These are phyloP conservation scores for Tridacna crocea DNA, from an alignment of 2,888 invertebrate species.

Conservation along the genomic window DNA sequence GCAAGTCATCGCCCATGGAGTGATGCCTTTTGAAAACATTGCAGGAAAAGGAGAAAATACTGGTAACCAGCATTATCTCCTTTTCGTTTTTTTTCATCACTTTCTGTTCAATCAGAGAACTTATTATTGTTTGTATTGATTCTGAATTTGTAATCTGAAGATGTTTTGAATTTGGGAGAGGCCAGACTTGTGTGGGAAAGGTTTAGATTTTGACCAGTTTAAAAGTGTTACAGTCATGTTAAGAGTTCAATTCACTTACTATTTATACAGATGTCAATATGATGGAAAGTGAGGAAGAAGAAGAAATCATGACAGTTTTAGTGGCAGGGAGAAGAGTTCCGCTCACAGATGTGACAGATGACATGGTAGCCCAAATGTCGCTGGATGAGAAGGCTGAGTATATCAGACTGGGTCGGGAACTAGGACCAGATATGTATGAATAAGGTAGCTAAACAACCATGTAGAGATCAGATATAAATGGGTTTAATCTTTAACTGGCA, in stretches of 20 bases:
- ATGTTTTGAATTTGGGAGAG: too few species aligned
- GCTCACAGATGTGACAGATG: constrained; percentile 93
- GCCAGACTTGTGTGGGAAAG: background rate
- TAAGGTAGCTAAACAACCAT: constrained; percentile 45
- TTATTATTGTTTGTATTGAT: background rate
- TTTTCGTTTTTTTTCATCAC: too few species aligned
- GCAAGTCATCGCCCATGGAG: too few species aligned
- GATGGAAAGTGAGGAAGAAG: constrained; percentile 85
- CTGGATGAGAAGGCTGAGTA: constrained; percentile 96
- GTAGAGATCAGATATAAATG: background rate
- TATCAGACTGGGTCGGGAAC: constrained; percentile 96
- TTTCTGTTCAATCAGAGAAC: background rate
- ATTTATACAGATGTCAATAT: constrained; percentile 49
- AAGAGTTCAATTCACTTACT: too few species aligned
- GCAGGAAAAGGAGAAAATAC: too few species aligned
- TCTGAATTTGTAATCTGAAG: too few species aligned
- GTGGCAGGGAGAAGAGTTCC: constrained; percentile 92
- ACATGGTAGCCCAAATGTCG: constrained; percentile 95
- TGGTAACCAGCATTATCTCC: too few species aligned
- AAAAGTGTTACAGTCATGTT: too few species aligned
- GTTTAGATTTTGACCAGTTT: background rate
- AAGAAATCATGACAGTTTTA: constrained; percentile 90
- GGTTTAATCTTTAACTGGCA: background rate
- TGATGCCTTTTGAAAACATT: too few species aligned
- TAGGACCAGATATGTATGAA: constrained; percentile 90